Percentiles rank a stretch among this genome's conserved stretches.
Conservation (phyloP, 30 jellyfish, hydroid and myxozoan genomes). For the Rhopilema esculentum region DNA sequence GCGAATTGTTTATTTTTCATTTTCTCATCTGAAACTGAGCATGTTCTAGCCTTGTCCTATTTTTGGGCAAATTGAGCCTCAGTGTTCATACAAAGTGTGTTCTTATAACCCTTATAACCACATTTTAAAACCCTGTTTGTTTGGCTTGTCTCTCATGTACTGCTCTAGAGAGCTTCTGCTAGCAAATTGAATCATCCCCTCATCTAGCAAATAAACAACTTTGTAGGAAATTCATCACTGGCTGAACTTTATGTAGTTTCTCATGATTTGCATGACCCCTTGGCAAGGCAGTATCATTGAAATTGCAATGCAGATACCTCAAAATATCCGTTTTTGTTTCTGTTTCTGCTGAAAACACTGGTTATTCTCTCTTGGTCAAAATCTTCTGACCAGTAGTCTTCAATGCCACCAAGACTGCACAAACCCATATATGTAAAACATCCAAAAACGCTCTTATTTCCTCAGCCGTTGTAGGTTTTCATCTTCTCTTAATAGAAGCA, state of each 20-base stretch:
- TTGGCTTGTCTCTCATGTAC: background rate
- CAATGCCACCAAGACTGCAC: slow-evolving; percentile 19
- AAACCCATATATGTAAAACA: slow-evolving; percentile 20
- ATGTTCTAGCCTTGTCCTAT: too few relatives aligned
- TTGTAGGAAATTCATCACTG: slow-evolving; percentile 34
- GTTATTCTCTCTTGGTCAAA: slow-evolving; percentile 28
- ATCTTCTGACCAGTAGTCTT: slow-evolving; percentile 50
- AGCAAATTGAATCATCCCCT: background rate
- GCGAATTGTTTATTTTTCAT: too few relatives aligned
- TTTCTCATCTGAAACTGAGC: too few relatives aligned
- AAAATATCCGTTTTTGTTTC: background rate
- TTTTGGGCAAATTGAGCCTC: too few relatives aligned
- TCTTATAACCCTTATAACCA: too few relatives aligned
- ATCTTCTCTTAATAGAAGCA: slow-evolving; percentile 4
- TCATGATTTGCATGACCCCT: slow-evolving; percentile 40
- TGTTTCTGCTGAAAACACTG: slow-evolving; percentile 26
- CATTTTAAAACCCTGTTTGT: background rate
- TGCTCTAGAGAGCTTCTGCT: background rate
- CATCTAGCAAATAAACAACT: slow-evolving; percentile 17
- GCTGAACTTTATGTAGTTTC: slow-evolving; percentile 28
- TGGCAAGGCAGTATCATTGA: slow-evolving; percentile 36
- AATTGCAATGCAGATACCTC: slow-evolving; percentile 34
- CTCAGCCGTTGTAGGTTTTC: background rate
- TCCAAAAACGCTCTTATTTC: slow-evolving; percentile 14
- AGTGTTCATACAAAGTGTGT: too few relatives aligned